These are phyloP conservation scores for Melanostoma scalare DNA, from an alignment of 2,888 invertebrate species.

Conservation along the genomic window DNA sequence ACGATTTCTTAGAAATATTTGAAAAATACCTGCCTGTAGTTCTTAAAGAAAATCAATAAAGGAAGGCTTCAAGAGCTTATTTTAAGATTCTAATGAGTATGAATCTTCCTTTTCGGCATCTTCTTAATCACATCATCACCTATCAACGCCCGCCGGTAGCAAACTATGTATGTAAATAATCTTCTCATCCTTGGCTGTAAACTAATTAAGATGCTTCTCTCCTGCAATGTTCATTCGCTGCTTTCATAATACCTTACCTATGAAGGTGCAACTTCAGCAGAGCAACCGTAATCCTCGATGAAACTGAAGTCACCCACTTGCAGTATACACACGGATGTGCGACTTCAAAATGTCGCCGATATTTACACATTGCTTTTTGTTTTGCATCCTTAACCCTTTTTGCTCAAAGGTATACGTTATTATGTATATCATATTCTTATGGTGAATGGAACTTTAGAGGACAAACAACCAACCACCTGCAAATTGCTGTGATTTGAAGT, in stretches of 20 bases:
- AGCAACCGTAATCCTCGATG: constrained; percentile 46
- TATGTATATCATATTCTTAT: constrained; percentile 3
- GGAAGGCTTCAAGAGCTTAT: constrained; percentile 28
- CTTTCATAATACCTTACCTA: constrained; percentile 47
- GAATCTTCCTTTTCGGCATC: constrained; percentile 42
- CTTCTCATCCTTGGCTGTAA: constrained; percentile 48
- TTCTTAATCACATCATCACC: constrained; percentile 60
- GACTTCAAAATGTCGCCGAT: constrained; percentile 70
- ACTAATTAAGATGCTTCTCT: constrained; percentile 58
- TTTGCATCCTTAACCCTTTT: constrained; percentile 55
- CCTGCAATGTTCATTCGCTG: constrained; percentile 34
- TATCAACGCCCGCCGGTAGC: constrained; percentile 53
- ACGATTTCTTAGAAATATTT: too few species aligned
- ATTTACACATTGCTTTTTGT: constrained; percentile 66
- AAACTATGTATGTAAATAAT: constrained; percentile 60
- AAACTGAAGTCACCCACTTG: constrained; percentile 60
- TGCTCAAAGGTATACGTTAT: constrained; percentile 1
- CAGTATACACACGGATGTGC: constrained; percentile 47
- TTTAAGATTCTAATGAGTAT: constrained; percentile 36
- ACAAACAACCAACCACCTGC: constrained; percentile 63
- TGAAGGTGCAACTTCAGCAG: constrained; percentile 14
- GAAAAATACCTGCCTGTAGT: too few species aligned
- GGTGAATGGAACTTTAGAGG: constrained; percentile 57
- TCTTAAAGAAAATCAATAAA: background rate
- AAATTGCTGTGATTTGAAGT: constrained; percentile 60